A percentile compares a stretch with the other conserved stretches of the same genome.
Conservation (phyloP, 1,140 invertebrate species). For the Drosophila kurseongensis region DNA sequence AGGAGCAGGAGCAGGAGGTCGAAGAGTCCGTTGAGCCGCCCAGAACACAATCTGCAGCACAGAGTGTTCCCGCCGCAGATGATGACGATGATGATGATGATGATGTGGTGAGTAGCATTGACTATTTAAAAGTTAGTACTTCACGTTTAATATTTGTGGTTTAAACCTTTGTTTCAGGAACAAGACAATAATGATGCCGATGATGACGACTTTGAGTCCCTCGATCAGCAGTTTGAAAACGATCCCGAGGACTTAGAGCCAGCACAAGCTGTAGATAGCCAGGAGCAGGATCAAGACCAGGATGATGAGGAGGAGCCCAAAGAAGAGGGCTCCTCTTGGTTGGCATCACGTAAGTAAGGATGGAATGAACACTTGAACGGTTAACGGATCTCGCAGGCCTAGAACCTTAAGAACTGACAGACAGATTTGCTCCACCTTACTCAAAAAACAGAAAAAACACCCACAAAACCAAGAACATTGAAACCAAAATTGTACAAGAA, state of each 20-base stretch:
- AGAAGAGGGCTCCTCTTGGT: conserved; percentile 74
- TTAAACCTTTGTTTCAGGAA: not conserved
- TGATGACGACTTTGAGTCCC: conserved; percentile 73
- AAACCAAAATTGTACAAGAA: conserved; percentile 77
- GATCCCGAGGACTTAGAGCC: conserved; percentile 77
- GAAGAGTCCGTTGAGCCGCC: conserved; percentile 49
- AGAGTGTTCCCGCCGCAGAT: conserved; percentile 31
- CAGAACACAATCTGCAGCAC: conserved; percentile 27
- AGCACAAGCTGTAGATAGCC: conserved; percentile 50
- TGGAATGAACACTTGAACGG: conserved; percentile 42
- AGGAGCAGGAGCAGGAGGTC: conserved; percentile 37
- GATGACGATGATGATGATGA: conserved; percentile 58
- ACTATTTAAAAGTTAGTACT: too few relatives aligned
- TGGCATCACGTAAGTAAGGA: conserved; percentile 78
- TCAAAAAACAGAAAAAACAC: not conserved
- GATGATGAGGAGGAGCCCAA: conserved; percentile 69
- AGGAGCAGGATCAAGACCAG: conserved; percentile 38
- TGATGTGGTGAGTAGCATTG: conserved; percentile 12
- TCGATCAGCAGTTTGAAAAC: conserved; percentile 82
- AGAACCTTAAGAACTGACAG: conserved; percentile 42
- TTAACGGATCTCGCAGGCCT: conserved; percentile 46
- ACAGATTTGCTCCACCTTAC: conserved; percentile 42
- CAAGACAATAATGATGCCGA: conserved; percentile 16
- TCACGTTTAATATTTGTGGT: too few relatives aligned
- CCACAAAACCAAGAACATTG: conserved; percentile 3